These are phyloP conservation scores for Hydrocynus forskahlii DNA, from an alignment of 2,797 vertebrate genomes.

Conservation along the genomic window DNA sequence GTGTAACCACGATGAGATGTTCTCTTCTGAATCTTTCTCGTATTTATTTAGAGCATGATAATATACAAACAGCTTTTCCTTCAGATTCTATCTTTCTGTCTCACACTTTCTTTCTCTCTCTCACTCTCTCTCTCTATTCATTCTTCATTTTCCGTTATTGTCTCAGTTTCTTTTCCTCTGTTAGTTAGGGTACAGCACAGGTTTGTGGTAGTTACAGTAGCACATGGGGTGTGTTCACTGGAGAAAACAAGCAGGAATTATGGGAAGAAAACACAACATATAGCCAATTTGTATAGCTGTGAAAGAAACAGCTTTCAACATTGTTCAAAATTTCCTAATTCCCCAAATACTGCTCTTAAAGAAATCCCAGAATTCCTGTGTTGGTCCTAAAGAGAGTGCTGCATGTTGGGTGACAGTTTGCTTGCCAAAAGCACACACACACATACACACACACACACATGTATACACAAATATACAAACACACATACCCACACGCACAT, in stretches of 20 bases:
- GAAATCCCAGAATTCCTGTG: slow-evolving; percentile 80
- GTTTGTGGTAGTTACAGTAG: slow-evolving; percentile 77
- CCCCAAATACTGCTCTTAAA: too few relatives aligned
- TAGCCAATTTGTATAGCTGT: background rate
- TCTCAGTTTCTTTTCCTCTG: slow-evolving; percentile 24
- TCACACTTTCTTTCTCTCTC: slow-evolving; percentile 42
- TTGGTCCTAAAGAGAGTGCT: slow-evolving; percentile 75
- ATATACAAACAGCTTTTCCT: background rate
- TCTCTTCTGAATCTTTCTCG: background rate
- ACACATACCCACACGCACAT: background rate
- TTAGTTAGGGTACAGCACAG: slow-evolving; percentile 72
- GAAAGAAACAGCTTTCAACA: background rate
- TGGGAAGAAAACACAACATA: slow-evolving; percentile 67
- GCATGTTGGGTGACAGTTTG: slow-evolving; percentile 78
- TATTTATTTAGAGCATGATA: slow-evolving; percentile 7
- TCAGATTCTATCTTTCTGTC: slow-evolving; percentile 16
- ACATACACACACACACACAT: slow-evolving; percentile 13
- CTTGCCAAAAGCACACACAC: slow-evolving; percentile 68
- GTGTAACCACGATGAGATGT: slow-evolving; percentile 50
- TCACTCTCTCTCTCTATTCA: slow-evolving; percentile 51
- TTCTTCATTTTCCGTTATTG: slow-evolving; percentile 51
- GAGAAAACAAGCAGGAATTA: slow-evolving; percentile 80
- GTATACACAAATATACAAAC: slow-evolving; percentile 22
- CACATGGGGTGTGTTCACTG: slow-evolving; percentile 76
- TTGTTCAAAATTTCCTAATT: too few relatives aligned